Evolutionary conservation across 2,888 invertebrate species (phyloP).

Genomic region (Pandemis heparana): DNA sequence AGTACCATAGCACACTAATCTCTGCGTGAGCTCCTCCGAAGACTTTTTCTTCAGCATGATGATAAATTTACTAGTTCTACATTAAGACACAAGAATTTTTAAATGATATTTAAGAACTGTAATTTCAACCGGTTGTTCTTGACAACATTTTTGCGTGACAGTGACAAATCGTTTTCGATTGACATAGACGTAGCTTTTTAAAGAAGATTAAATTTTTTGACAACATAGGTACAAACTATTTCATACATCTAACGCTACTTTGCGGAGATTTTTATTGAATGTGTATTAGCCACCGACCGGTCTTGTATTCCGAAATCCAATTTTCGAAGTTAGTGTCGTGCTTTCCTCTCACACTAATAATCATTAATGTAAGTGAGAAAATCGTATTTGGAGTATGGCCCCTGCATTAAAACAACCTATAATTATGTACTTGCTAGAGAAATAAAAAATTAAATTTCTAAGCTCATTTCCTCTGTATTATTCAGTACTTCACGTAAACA

Average conservation of each 20-base stretch:
- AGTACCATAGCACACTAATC: constrained; percentile 55
- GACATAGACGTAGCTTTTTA: background rate
- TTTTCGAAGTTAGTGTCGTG: too few species aligned
- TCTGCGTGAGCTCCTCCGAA: constrained; percentile 52
- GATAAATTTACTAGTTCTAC: constrained; percentile 38
- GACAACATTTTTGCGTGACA: constrained; percentile 8
- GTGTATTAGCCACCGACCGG: too few species aligned
- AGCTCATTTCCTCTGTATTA: too few species aligned
- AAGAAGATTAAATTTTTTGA: background rate
- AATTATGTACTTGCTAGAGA: too few species aligned
- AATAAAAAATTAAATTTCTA: too few species aligned
- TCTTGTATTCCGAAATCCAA: too few species aligned
- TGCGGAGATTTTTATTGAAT: background rate
- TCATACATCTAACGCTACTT: background rate
- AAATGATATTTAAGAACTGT: background rate
- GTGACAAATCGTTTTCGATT: constrained; percentile 1
- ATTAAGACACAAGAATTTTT: constrained; percentile 9
- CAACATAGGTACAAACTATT: background rate
- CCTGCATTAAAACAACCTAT: too few species aligned
- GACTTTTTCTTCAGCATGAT: constrained; percentile 62
- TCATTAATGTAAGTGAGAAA: too few species aligned
- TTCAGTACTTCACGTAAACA: too few species aligned
- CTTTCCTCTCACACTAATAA: too few species aligned
- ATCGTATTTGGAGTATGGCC: too few species aligned
- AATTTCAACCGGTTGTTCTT: constrained; percentile 37